Evolutionary conservation across 2,888 invertebrate genomes (phyloP).

Genomic region (Heliconius cydno): DNA sequence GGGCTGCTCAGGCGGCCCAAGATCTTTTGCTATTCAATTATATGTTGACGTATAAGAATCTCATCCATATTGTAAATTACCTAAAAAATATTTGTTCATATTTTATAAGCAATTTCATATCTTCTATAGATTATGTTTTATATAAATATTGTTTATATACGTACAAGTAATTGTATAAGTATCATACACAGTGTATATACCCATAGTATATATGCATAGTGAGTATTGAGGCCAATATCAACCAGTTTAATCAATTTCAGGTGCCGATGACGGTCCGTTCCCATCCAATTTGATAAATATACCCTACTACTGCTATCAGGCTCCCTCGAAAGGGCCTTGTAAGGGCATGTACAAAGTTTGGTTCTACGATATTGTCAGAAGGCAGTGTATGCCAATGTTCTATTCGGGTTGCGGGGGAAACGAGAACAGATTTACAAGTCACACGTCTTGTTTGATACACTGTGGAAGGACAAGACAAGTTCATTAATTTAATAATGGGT

Average conservation of each 20-base stretch:
- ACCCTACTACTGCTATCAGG: slow-evolving; percentile 76
- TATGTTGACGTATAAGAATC: too few relatives aligned
- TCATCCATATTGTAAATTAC: too few relatives aligned
- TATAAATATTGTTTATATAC: neutral
- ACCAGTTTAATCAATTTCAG: slow-evolving; percentile 59
- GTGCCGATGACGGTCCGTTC: slow-evolving; percentile 67
- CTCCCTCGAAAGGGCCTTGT: slow-evolving; percentile 70
- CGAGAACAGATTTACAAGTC: slow-evolving; percentile 66
- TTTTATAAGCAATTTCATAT: neutral
- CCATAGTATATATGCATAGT: neutral
- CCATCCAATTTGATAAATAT: slow-evolving; percentile 67
- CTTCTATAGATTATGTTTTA: neutral
- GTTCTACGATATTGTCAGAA: slow-evolving; percentile 71
- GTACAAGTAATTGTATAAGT: neutral
- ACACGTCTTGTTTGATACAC: slow-evolving; percentile 58
- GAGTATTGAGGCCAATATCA: slow-evolving; percentile 25
- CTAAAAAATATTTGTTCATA: too few relatives aligned
- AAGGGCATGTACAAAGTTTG: slow-evolving; percentile 59
- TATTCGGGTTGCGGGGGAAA: slow-evolving; percentile 79
- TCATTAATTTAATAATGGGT: slow-evolving; percentile 46
- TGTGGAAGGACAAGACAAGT: slow-evolving; percentile 59
- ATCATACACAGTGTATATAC: too few relatives aligned
- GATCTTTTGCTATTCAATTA: too few relatives aligned
- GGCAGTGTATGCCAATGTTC: slow-evolving; percentile 71
- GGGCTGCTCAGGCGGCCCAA: too few relatives aligned